Base-by-base conservation (phyloP, 2,113 vertebrate species). In the Apteryx mantelli region DNA sequence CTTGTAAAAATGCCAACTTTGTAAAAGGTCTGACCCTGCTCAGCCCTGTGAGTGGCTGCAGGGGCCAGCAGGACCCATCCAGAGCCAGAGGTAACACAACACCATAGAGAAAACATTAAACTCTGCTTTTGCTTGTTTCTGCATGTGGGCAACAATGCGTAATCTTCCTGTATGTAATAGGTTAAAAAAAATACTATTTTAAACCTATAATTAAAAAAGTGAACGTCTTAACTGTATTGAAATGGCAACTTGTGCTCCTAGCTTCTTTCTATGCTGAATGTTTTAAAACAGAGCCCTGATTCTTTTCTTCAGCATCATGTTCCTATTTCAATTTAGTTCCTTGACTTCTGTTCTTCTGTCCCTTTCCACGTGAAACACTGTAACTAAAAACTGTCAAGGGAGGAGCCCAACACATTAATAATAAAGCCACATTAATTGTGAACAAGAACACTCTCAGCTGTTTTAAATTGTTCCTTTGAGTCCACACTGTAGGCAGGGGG, bases 391-490 rank as follows among this genome's bases (percentile, higher is more conserved):
- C 98, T 99, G 98, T 98, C 98, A 98, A 97, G 97, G 97, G 91
- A 97, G 98, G 98, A 98, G 98, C 98, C 98, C 98, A 98, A 89
- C 93, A 98, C 96, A 98, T 98, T 95, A 97, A 96, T 93, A 99
- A 99, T 99, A 99, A 99, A 99, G 97, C 97, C 98, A 98, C 96
- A 98, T 98, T 98, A 98, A 98, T 87, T 98, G 97, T 95, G 81
- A 93, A 85, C 34, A 4, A 93, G 88, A 86, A 68, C 36, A 52
- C 38, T 24, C 66, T 34, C 36, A 70, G 4, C 48, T 65, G 79
- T 86, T 92, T 92, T 80, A 28, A 78, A 7, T 32, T 36, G 17
- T 82, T 94, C 58, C 53, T 87, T 82, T 52, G 69, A 58, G 60
- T 58, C 55, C 13, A 2, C 1, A 1, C 38, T 9, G n/a, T 1